Percentiles rank a stretch among this genome's conserved stretches.
Evolutionary conservation across 2,888 invertebrate genomes (phyloP).

Genomic region (Cephalotes varians): DNA sequence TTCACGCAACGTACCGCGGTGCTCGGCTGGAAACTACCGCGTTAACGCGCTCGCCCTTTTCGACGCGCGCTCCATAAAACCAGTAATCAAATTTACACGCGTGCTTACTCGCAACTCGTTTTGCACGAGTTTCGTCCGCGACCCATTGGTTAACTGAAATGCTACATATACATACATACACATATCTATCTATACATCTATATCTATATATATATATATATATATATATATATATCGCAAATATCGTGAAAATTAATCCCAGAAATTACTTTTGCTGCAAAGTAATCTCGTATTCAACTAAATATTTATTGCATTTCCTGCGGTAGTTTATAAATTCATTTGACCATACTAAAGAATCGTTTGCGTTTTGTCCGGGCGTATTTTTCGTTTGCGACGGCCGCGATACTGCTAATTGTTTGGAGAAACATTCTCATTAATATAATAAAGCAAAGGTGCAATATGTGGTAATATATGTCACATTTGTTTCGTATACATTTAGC

Average conservation of each 20-base stretch:
- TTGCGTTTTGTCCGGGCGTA: background rate
- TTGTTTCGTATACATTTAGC: slow-evolving; percentile 1
- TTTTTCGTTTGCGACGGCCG: background rate
- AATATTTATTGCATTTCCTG: background rate
- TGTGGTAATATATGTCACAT: slow-evolving; percentile 13
- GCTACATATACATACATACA: background rate
- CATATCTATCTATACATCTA: background rate
- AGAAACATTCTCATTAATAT: slow-evolving; percentile 22
- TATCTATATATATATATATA: background rate
- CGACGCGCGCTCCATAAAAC: slow-evolving; percentile 52
- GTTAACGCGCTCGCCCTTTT: slow-evolving; percentile 48
- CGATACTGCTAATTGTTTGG: background rate
- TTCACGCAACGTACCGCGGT: slow-evolving; percentile 21
- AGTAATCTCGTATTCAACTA: background rate
- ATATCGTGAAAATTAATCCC: background rate
- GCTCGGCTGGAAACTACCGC: slow-evolving; percentile 41
- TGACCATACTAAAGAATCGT: background rate
- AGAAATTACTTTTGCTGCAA: slow-evolving; percentile 16
- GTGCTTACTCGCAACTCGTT: slow-evolving; percentile 44
- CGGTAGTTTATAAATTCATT: background rate
- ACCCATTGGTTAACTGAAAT: slow-evolving; percentile 7
- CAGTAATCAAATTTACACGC: slow-evolving; percentile 56
- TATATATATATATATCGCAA: background rate
- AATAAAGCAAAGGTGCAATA: slow-evolving; percentile 6
- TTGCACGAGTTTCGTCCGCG: background rate